Evolutionary conservation across 37 sponge, comb jelly and placozoan species (phyloP).

Genomic region (Eunapius fragilis): DNA sequence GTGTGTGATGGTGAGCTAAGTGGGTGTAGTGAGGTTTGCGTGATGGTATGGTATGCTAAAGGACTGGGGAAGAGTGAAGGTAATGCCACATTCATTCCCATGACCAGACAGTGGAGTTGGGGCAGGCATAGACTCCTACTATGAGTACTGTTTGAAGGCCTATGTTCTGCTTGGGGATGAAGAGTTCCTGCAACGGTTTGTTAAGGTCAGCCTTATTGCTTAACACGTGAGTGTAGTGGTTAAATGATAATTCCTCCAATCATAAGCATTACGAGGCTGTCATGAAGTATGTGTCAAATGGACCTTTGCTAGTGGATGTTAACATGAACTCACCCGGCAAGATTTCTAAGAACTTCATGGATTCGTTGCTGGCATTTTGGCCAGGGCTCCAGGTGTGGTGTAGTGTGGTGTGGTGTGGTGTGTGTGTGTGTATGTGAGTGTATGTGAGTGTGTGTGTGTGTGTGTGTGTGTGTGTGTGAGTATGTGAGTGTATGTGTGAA

Average conservation of each 20-base stretch:
- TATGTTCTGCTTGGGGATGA: constrained; percentile 84
- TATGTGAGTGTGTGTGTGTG: not conserved
- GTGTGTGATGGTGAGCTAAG: too few species aligned
- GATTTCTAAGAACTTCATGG: constrained; percentile 69
- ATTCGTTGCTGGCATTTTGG: constrained; percentile 97
- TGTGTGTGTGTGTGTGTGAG: not conserved
- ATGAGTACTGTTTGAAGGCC: constrained; percentile 95
- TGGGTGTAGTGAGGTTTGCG: not conserved
- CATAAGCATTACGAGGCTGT: constrained; percentile 87
- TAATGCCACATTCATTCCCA: not conserved
- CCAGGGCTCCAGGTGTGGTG: constrained; percentile 92
- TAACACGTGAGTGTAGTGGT: too few species aligned
- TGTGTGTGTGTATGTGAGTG: not conserved
- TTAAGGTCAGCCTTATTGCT: constrained; percentile 35
- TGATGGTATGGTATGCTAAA: not conserved
- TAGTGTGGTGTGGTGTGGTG: not conserved
- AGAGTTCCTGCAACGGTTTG: constrained; percentile 74
- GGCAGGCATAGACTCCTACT: constrained; percentile 97
- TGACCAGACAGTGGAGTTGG: constrained; percentile 16
- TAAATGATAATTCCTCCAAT: not conserved
- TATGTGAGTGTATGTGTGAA: not conserved
- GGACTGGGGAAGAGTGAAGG: not conserved
- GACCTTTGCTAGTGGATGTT: constrained; percentile 78
- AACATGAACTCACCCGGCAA: constrained; percentile 74
- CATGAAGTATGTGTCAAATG: constrained; percentile 72